Conservation (phyloP, 2,113 vertebrate species). For the Morone chrysops region DNA sequence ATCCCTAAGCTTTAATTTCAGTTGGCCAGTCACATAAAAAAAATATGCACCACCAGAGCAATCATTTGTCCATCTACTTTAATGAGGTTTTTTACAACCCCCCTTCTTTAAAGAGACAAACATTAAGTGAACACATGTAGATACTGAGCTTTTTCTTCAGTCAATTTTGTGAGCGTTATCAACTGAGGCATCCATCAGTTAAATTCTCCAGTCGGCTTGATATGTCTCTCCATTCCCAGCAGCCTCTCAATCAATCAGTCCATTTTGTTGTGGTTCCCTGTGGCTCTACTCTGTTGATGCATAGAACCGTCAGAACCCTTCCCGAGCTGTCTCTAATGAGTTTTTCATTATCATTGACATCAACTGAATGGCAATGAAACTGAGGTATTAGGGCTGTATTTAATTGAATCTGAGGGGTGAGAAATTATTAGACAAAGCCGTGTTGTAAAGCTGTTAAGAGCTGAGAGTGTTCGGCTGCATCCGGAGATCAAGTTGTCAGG, state of each 20-base stretch:
- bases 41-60: slow-evolving; percentile 7
- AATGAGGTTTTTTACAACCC: slow-evolving; percentile 24
- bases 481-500: slow-evolving; percentile 62
- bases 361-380: slow-evolving; percentile 64
- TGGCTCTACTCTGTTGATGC: slow-evolving; percentile 63
- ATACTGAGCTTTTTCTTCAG: slow-evolving; percentile 34
- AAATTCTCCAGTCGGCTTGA: slow-evolving; percentile 46
- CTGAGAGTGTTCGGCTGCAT: slow-evolving; percentile 51
- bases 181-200: slow-evolving; percentile 59
- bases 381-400: slow-evolving; percentile 57
- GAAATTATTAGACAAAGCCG: slow-evolving; percentile 57
- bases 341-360: slow-evolving; percentile 75
- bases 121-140: slow-evolving; percentile 52
- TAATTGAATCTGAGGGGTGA: slow-evolving; percentile 70
- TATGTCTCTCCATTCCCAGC: slow-evolving; percentile 58
- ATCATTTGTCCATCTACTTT: slow-evolving; percentile 33
- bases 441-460: slow-evolving; percentile 56
- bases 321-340: slow-evolving; percentile 67
- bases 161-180: slow-evolving; percentile 48
- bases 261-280: slow-evolving; percentile 68
- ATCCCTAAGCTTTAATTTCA: slow-evolving; percentile 37
- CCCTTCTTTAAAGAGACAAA: slow-evolving; percentile 18
- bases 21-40: slow-evolving; percentile 38
- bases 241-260: slow-evolving; percentile 73
- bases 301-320: slow-evolving; percentile 62